Evolutionary conservation across 2,888 invertebrate genomes (phyloP).

Genomic region (Andrena flavipes): DNA sequence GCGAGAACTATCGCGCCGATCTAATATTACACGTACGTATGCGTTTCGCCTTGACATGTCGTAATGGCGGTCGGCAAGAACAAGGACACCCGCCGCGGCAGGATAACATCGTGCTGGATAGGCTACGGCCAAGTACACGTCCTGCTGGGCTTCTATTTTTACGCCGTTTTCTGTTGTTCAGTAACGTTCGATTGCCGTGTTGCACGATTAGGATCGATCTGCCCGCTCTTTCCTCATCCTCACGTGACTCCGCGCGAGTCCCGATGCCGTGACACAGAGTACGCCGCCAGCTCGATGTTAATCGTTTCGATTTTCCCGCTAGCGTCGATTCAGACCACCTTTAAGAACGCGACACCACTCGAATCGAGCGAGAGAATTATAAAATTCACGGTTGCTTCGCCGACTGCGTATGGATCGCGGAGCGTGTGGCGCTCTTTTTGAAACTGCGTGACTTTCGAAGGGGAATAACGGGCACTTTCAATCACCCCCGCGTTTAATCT

Average conservation of each 20-base stretch:
- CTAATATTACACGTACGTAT: slow-evolving; percentile 67
- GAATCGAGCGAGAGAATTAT: background rate
- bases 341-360: background rate
- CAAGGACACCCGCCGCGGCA: slow-evolving; percentile 74
- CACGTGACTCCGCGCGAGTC: slow-evolving; percentile 48
- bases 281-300: background rate
- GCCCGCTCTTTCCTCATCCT: slow-evolving; percentile 48
- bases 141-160: slow-evolving; percentile 67
- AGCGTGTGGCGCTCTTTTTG: too few species aligned
- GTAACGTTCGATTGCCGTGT: slow-evolving; percentile 60
- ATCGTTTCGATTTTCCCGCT: slow-evolving; percentile 3
- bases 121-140: slow-evolving; percentile 73
- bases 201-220: slow-evolving; percentile 67
- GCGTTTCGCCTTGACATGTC: slow-evolving; percentile 77
- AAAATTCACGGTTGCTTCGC: too few species aligned
- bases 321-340: background rate
- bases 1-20: slow-evolving; percentile 60
- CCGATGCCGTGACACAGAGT: slow-evolving; percentile 37
- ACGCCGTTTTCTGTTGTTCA: slow-evolving; percentile 60
- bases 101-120: slow-evolving; percentile 74
- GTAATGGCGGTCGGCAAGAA: slow-evolving; percentile 73
- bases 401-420: too few species aligned
- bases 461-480: too few species aligned
- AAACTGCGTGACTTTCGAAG: too few species aligned
- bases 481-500: background rate